Conservation (phyloP, 2,888 invertebrate species). For the Coelogynopora nodosa region DNA sequence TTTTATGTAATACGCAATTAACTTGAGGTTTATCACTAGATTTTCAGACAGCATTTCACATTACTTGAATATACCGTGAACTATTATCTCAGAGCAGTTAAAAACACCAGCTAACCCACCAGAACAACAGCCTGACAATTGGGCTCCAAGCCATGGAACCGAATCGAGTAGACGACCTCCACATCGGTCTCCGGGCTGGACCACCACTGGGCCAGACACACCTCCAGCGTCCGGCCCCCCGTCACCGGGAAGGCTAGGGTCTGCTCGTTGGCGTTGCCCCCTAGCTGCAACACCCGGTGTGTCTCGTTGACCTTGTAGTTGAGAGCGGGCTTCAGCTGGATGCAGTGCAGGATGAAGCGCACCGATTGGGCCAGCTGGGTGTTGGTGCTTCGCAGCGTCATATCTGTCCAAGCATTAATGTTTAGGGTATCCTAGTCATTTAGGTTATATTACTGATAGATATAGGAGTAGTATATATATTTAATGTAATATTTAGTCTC, state of each 20-base stretch:
- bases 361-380: constrained; percentile 58
- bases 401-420: too few relatives aligned
- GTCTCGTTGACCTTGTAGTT: constrained; percentile 76
- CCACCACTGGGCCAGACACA: constrained; percentile 91
- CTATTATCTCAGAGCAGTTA: not conserved
- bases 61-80: too few relatives aligned
- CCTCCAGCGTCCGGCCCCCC: constrained; percentile 76
- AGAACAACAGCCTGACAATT: constrained; percentile 67
- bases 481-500: too few relatives aligned
- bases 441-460: too few relatives aligned
- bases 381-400: not conserved
- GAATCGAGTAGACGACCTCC: constrained; percentile 71
- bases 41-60: not conserved
- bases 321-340: constrained; percentile 77
- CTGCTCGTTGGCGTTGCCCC: not conserved
- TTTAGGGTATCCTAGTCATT: too few relatives aligned
- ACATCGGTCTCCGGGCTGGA: constrained; percentile 76
- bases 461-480: too few relatives aligned
- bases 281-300: constrained; percentile 25
- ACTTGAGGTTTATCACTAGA: too few relatives aligned
- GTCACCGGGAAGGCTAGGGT: constrained; percentile 54
- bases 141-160: constrained; percentile 78
- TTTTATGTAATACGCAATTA: too few relatives aligned
- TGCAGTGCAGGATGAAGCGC: constrained; percentile 80
- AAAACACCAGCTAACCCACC: constrained; percentile 61